Base-by-base conservation (phyloP, 2,797 vertebrate species). In the Rhyacichthys aspro region DNA sequence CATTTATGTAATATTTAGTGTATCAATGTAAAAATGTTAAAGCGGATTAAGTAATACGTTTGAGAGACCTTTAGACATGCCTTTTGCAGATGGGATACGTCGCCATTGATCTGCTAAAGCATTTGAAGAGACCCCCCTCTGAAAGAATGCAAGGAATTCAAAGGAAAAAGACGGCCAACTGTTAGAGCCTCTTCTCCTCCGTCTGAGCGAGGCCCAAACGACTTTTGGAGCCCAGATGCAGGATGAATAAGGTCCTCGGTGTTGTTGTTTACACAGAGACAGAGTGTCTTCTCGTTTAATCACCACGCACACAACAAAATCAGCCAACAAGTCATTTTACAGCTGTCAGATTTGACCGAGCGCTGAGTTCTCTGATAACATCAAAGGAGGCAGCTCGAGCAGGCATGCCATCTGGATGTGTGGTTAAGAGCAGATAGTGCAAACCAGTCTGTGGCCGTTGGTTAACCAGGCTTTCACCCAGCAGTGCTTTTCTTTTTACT, bases 381-480 rank as follows among this genome's bases (percentile, higher is more conserved):
- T 86, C 83, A 87, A 83, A 88, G 86, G 7, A 54, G 41, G 36
- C 53, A 52, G 68, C 55, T 37, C 56, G 66, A 59, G 71, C 74
- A 68, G 72, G 54, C 63, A 47, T 63, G 65, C 46, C 67, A 55
- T 55, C 78, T 82, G 72, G 67, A 18, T 43, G 41, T 80, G 81
- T 73, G 85, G 82, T 89, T 70, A 63, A 56, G 66, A 65, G 74
- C 74, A 86, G 88, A 91, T 90, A 89, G 72, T 74, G 63, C 76
- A 79, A 78, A 83, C 75, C 82, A 72, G 78, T 69, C 80, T 91
- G 90, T 76, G 89, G 90, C 72, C 58, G 9, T 48, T 66, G 88
- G 87, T 90, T 91, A 90, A 90, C 90, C 88, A 88, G 67, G 81
- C 50, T 36, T 74, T 76, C 80, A 81, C 78, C 82, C 84, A 46